Evolutionary conservation across 2,797 vertebrate species (phyloP).

Genomic region (Microhierax caerulescens): DNA sequence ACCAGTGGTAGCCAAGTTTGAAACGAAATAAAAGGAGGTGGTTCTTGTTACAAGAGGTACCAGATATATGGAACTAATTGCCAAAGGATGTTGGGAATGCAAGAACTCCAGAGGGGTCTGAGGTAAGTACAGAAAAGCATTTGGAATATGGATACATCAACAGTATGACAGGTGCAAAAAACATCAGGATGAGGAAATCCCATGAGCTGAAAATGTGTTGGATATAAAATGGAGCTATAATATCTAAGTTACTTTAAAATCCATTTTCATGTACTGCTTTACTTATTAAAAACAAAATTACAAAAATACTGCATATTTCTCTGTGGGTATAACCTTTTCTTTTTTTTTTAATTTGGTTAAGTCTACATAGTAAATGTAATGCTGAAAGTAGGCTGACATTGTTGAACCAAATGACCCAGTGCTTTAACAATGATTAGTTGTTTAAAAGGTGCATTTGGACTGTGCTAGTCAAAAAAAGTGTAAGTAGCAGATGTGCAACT

Average conservation of each 20-base stretch:
- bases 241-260: background rate
- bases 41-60: background rate
- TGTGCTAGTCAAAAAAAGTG: background rate
- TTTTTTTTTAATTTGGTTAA: background rate
- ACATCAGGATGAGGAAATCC: background rate
- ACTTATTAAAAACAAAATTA: background rate
- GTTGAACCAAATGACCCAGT: background rate
- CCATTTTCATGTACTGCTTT: background rate
- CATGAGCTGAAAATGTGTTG: background rate
- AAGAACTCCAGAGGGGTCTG: background rate
- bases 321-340: background rate
- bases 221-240: background rate
- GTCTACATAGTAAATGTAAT: background rate
- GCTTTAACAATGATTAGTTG: background rate
- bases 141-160: background rate
- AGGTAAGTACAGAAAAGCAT: background rate
- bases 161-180: background rate
- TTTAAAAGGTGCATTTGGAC: background rate
- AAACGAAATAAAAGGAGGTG: background rate
- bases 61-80: background rate
- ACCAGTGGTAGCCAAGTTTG: background rate
- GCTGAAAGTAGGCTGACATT: background rate
- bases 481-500: background rate
- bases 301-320: background rate
- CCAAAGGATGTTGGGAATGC: background rate